Conservation (phyloP, 1,140 invertebrate species). For the Venturia canescens region DNA sequence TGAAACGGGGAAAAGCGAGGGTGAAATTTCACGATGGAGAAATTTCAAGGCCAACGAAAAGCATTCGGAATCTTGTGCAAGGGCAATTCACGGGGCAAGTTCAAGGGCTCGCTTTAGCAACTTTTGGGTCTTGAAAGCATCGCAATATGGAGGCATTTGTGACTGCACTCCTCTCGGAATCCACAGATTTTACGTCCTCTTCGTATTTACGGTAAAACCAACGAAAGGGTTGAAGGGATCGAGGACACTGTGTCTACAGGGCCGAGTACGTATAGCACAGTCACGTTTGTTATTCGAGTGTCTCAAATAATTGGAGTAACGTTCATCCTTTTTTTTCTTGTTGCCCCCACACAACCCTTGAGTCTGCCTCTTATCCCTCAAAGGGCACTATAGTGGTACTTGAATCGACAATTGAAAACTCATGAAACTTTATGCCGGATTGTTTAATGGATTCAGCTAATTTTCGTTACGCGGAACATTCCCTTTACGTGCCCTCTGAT, state of each 20-base stretch:
- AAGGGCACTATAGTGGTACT: neutral
- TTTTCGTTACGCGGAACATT: neutral
- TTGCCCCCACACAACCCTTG: neutral
- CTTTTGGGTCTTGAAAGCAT: neutral
- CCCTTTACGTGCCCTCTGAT: neutral
- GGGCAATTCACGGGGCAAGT: neutral
- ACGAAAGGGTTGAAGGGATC: slow-evolving; percentile 21
- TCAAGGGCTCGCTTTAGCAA: slow-evolving; percentile 9
- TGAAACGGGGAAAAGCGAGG: slow-evolving; percentile 23
- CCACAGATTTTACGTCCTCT: slow-evolving; percentile 22
- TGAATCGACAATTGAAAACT: slow-evolving; percentile 9
- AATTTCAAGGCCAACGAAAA: slow-evolving; percentile 63
- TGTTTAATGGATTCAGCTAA: neutral
- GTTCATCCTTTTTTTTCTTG: slow-evolving; percentile 28
- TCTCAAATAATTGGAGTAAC: slow-evolving; percentile 40
- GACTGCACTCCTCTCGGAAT: slow-evolving; percentile 20
- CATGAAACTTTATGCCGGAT: neutral
- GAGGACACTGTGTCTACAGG: slow-evolving; percentile 4
- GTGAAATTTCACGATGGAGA: slow-evolving; percentile 57
- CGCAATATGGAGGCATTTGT: neutral
- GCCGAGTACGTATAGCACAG: slow-evolving; percentile 15
- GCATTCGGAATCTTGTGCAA: slow-evolving; percentile 44
- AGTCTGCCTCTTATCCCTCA: slow-evolving; percentile 21
- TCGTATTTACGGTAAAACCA: slow-evolving; percentile 17
- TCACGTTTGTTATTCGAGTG: slow-evolving; percentile 26